Percentiles rank a stretch among this genome's conserved stretches.
These are phyloP conservation scores for Myiozetetes cayanensis DNA, from an alignment of 2,113 vertebrate species.

Conservation along the genomic window DNA sequence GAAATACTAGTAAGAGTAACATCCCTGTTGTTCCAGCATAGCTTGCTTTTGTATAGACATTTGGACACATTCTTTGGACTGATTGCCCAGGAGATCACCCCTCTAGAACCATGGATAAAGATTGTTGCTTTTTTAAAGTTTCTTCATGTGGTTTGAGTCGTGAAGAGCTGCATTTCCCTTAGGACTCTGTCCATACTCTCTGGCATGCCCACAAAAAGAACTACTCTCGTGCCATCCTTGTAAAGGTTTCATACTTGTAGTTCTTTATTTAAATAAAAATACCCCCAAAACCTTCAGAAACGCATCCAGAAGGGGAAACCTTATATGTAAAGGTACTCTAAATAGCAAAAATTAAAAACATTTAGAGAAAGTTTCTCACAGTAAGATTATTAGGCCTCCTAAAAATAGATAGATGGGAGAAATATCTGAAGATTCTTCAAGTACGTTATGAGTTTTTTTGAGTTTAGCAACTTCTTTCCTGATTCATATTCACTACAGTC, in stretches of 20 bases:
- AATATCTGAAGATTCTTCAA: not conserved
- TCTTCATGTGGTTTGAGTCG: not conserved
- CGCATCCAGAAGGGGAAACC: not conserved
- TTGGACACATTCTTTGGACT: not conserved
- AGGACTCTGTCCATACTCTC: not conserved
- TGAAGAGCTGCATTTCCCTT: not conserved
- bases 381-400: not conserved
- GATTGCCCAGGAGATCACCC: not conserved
- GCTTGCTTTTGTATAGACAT: fast-evolving
- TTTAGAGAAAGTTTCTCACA: not conserved
- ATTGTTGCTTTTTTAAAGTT: too few species aligned
- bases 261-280: not conserved
- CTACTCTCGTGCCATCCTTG: not conserved
- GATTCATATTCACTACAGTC: not conserved
- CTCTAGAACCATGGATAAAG: not conserved
- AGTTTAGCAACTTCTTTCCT: not conserved
- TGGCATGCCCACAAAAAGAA: fast-evolving
- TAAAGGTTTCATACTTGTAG: not conserved
- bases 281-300: not conserved
- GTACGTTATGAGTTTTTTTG: not conserved
- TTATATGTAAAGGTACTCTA: not conserved
- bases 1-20: not conserved
- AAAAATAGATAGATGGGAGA: not conserved
- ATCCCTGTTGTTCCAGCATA: not conserved
- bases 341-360: not conserved